Conservation (phyloP, 2,797 vertebrate species). For the Holocentrus rufus region DNA sequence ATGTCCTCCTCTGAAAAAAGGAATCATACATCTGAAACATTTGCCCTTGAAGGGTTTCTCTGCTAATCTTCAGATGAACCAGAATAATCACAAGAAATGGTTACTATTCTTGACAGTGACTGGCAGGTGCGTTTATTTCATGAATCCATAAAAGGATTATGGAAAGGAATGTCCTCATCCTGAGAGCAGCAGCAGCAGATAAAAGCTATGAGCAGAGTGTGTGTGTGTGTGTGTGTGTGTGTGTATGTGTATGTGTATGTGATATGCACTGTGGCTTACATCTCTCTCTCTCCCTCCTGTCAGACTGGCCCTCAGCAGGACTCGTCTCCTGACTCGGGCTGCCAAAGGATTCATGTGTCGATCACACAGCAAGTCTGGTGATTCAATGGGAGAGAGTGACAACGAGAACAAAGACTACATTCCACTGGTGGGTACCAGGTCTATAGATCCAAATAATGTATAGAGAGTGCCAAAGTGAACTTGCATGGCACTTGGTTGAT, state of each 20-base stretch:
- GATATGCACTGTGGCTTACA: conserved; percentile 5
- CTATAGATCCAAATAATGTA: not conserved
- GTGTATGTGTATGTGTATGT: no score
- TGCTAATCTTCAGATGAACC: not conserved
- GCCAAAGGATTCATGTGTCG: conserved; percentile 93
- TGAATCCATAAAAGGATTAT: not conserved
- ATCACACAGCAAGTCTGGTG: conserved; percentile 82
- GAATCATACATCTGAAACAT: not conserved
- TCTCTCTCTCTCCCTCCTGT: conserved; percentile 18
- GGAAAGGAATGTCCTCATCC: not conserved
- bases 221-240: no score
- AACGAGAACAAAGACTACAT: conserved; percentile 90
- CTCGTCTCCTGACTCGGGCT: conserved; percentile 88
- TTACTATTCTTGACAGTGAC: not conserved
- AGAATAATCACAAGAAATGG: not conserved
- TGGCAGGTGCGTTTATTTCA: not conserved
- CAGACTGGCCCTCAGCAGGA: conserved; percentile 90
- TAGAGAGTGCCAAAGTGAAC: not conserved
- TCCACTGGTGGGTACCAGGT: conserved; percentile 85
- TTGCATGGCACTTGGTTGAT: not conserved
- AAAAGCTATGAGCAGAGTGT: not conserved
- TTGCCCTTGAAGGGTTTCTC: not conserved
- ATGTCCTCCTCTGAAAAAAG: not conserved
- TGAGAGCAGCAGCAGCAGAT: not conserved
- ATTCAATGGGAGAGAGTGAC: conserved; percentile 80